Percentiles rank a stretch among this genome's conserved stretches.
Evolutionary conservation across 1,140 invertebrate genomes (phyloP).

Genomic region (Apis florea): DNA sequence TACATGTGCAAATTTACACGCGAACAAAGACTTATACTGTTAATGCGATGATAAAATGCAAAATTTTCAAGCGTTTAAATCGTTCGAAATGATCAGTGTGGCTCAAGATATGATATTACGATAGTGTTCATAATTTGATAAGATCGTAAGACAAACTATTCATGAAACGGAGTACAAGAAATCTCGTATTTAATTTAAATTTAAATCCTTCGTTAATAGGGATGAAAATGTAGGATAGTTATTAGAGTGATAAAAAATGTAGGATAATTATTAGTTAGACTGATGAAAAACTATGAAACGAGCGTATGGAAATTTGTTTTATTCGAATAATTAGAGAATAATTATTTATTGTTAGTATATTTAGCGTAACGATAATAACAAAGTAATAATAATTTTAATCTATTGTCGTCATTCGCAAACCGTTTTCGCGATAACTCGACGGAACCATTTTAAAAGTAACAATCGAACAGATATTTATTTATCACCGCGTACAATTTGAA

Average conservation of each 20-base stretch:
- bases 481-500: constrained; percentile 6
- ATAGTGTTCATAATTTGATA: neutral
- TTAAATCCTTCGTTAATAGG: neutral
- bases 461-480: constrained; percentile 22
- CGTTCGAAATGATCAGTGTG: neutral
- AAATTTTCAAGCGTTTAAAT: neutral
- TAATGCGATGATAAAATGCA: neutral
- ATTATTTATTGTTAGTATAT: too few species aligned
- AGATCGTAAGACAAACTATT: neutral
- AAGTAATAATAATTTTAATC: constrained; percentile 26
- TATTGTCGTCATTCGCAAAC: constrained; percentile 12
- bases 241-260: too few species aligned
- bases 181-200: neutral
- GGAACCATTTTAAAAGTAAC: constrained; percentile 8
- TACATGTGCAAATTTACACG: neutral
- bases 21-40: neutral
- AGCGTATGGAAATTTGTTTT: neutral
- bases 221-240: too few species aligned
- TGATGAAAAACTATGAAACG: too few species aligned
- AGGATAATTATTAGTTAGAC: too few species aligned
- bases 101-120: neutral
- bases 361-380: neutral
- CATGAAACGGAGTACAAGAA: neutral
- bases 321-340: neutral
- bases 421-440: constrained; percentile 24